Percentiles rank a stretch among this genome's conserved stretches.
Conservation (phyloP, 2,113 vertebrate genomes). For the Scophthalmus maximus region DNA sequence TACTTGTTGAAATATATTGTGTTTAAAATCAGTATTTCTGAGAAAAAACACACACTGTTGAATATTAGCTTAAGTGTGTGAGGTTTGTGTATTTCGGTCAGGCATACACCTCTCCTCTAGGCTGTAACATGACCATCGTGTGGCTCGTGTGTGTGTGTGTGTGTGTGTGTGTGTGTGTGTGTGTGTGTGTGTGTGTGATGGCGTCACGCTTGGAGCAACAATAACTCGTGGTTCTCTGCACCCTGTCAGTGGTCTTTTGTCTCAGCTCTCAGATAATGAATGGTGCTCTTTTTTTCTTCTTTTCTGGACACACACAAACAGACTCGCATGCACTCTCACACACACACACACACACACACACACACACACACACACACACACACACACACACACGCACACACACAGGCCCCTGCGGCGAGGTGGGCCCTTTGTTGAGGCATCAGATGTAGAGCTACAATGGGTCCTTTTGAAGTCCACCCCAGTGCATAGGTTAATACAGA, state of each 20-base stretch:
- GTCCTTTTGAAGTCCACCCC: constrained; percentile 74
- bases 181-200: constrained; percentile 23
- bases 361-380: constrained; percentile 20
- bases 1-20: too few species aligned
- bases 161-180: constrained; percentile 39
- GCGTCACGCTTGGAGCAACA: constrained; percentile 36
- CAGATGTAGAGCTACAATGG: constrained; percentile 69
- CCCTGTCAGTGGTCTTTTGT: constrained; percentile 66
- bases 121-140: constrained; percentile 57
- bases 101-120: constrained; percentile 40
- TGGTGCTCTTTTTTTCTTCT: constrained; percentile 52
- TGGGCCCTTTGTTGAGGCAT: constrained; percentile 74
- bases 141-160: constrained; percentile 41
- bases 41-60: too few species aligned
- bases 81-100: not conserved
- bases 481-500: constrained; percentile 32
- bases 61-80: not conserved
- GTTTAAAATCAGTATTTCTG: not conserved
- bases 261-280: constrained; percentile 64
- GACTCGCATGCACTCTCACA: constrained; percentile 15
- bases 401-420: constrained; percentile 49
- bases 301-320: not conserved
- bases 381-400: constrained; percentile 19
- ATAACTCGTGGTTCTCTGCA: constrained; percentile 45
- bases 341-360: constrained; percentile 15